These are phyloP conservation scores for Nycticorax nycticorax DNA, from an alignment of 2,113 vertebrate species.

Conservation along the genomic window DNA sequence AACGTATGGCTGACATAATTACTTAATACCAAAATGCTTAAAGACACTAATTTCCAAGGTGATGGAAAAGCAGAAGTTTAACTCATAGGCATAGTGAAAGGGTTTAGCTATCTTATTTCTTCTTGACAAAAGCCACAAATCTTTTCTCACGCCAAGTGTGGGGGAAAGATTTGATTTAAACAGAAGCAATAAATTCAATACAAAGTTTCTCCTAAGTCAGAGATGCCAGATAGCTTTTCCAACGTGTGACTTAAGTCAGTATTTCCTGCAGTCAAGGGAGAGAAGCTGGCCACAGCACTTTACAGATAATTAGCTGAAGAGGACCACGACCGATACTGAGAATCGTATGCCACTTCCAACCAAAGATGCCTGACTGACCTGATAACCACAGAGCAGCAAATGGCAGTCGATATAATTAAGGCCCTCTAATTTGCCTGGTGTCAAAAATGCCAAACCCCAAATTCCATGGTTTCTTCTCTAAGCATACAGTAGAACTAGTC, in stretches of 20 bases:
- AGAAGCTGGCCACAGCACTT: not conserved
- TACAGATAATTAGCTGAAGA: not conserved
- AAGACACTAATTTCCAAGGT: not conserved
- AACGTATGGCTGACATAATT: not conserved
- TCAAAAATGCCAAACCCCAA: constrained; percentile 61
- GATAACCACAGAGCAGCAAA: constrained; percentile 28
- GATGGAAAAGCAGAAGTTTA: not conserved
- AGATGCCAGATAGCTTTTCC: not conserved
- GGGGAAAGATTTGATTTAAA: not conserved
- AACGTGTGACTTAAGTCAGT: not conserved
- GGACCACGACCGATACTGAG: not conserved
- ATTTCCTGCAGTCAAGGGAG: not conserved
- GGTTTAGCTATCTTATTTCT: not conserved
- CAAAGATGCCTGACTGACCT: not conserved
- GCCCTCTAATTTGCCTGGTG: constrained; percentile 18
- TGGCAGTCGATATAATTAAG: not conserved
- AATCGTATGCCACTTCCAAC: not conserved
- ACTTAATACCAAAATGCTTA: not conserved
- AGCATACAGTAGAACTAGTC: constrained; percentile 26
- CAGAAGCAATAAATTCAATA: not conserved
- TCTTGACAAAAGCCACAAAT: not conserved
- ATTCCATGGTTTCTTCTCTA: constrained; percentile 64
- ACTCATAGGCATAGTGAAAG: not conserved
- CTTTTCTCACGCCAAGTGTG: not conserved
- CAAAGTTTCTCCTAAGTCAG: not conserved